Conservation (phyloP, 2,113 vertebrate genomes). For the Amphiprion percula region DNA sequence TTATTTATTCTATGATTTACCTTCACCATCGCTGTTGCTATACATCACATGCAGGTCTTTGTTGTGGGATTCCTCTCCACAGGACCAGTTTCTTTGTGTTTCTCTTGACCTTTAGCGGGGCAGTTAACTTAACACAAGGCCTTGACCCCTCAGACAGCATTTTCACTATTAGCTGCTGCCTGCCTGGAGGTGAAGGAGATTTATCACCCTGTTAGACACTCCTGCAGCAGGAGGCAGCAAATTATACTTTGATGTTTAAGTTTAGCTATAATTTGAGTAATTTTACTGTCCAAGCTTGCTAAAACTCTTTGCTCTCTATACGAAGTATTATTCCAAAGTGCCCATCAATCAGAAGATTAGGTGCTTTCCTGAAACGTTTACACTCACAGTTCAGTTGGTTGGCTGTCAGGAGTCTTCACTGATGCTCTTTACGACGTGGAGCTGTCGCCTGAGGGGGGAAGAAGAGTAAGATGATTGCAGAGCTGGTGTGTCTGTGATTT, state of each 20-base stretch:
- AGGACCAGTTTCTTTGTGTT: constrained; percentile 33
- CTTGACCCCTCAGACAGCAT: constrained; percentile 49
- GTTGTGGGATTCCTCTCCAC: constrained; percentile 7
- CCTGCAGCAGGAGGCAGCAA: not conserved
- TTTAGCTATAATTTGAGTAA: no score
- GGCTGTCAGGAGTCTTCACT: constrained; percentile 47
- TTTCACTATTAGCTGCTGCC: constrained; percentile 44
- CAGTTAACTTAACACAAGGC: constrained; percentile 51
- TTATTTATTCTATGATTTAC: no score
- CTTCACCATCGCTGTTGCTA: constrained; percentile 1
- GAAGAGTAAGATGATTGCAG: constrained; percentile 26
- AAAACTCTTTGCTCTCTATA: not conserved
- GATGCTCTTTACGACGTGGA: constrained; percentile 23
- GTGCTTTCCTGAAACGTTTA: no score
- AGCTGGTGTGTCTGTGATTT: constrained; percentile 38
- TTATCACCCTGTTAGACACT: constrained; percentile 4
- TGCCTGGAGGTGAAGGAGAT: constrained; percentile 27
- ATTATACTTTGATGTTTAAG: not conserved
- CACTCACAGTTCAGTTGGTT: constrained; percentile 23
- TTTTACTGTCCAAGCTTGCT: no score
- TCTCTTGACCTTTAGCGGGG: constrained; percentile 47
- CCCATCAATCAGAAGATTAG: no score
- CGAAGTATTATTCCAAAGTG: not conserved
- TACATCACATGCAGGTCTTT: constrained; percentile 33
- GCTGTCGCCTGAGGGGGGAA: not conserved